Evolutionary conservation across 2,797 vertebrate species (phyloP), one percentile per base, ranked within the genome.

Genomic region (Anomalospiza imberbis): DNA sequence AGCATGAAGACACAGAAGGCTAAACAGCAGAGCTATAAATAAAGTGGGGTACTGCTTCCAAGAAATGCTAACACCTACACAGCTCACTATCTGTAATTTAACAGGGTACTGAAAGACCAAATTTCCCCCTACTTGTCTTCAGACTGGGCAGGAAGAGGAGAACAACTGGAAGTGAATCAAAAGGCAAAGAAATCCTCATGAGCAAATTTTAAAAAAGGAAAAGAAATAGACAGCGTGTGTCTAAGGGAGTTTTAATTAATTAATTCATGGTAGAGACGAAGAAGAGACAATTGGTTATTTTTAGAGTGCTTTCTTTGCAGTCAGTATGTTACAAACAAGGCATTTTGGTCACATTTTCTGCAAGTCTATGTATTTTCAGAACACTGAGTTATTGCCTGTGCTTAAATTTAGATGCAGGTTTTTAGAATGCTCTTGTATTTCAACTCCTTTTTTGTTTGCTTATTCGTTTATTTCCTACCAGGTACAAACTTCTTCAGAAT

Each of bases 21-120:
- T 95, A 65, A 88, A 89, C 22, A 81, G 76, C 36, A 66, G 47
- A 94, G 70, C 70, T 95, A 94, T 78, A 91, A 93, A 94, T 93
- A 88, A 82, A 65, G n/a, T 6, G 13, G 29, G 17, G 68, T 15
- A 7, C 50, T 48, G 50, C 42, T 94, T 89, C 85, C 82, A 80
- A 94, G 85, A 81, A 91, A 77, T n/a, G 57, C n/a, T 77, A 42
- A 77, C 75, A 66, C 76, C 54, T 89, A 80, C 70, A 55, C 44
- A 86, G 40, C 54, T 85, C 21, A 3, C 32, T 81, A 2, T 55
- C 66, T 88, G 38, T 79, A 84, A 85, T 78, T 75, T 81, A 68
- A 54, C 68, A 81, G 44, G 17, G 13, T 42, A 44, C 4, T 50
- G n/a, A 72, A 84, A 82, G 55, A 76, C 13, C 6, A 42, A 58